Evolutionary conservation across 2,888 invertebrate genomes (phyloP).

Genomic region (Heliconius sara): DNA sequence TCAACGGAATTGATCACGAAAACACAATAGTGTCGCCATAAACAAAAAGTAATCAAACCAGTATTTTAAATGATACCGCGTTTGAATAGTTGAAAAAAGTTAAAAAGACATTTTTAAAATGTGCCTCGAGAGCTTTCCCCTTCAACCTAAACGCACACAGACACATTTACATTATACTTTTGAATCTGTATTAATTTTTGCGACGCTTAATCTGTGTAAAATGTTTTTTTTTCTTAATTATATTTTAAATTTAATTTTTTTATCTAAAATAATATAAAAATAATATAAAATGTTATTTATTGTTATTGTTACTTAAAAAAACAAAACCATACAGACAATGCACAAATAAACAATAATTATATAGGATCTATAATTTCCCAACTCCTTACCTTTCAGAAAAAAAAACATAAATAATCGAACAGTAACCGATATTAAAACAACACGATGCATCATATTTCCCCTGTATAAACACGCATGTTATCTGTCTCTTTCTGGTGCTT

Average conservation of each 20-base stretch:
- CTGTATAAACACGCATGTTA: slow-evolving; percentile 74
- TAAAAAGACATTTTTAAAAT: slow-evolving; percentile 73
- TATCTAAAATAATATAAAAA: not conserved
- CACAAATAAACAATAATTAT: slow-evolving; percentile 38
- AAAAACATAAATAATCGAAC: slow-evolving; percentile 76
- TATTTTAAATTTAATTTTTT: not conserved
- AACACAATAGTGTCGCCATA: slow-evolving; percentile 39
- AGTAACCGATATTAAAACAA: slow-evolving; percentile 81
- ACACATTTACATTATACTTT: slow-evolving; percentile 40
- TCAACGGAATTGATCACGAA: slow-evolving; percentile 24
- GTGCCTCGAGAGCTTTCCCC: slow-evolving; percentile 71
- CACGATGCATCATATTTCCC: slow-evolving; percentile 82
- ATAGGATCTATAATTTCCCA: slow-evolving; percentile 43
- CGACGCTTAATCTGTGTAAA: slow-evolving; percentile 22
- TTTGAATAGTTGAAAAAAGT: slow-evolving; percentile 68
- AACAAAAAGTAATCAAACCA: slow-evolving; percentile 42
- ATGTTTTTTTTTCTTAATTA: not conserved
- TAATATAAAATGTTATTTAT: not conserved
- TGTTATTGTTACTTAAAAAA: slow-evolving; percentile 23
- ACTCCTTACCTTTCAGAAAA: slow-evolving; percentile 68
- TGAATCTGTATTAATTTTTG: slow-evolving; percentile 37
- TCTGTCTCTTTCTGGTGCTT: slow-evolving; percentile 57
- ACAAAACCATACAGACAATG: slow-evolving; percentile 33
- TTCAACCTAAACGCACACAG: slow-evolving; percentile 70
- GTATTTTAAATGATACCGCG: slow-evolving; percentile 51